phyloP scores from a whole-genome alignment of 2,888 invertebrate species.

The Rambutsinella grinnellia region DNA sequence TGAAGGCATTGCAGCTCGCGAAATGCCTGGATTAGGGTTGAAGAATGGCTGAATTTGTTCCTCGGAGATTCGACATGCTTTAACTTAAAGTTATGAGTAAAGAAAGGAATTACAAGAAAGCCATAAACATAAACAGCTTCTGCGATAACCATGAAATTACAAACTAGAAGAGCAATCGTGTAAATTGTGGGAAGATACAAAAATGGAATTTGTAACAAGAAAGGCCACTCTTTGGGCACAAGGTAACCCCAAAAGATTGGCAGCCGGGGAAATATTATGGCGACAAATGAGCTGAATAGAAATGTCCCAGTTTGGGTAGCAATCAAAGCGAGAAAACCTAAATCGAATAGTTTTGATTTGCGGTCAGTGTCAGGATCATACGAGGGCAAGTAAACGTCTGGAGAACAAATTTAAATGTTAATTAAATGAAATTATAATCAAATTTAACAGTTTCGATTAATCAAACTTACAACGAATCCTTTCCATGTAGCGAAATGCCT shows the following conservation, averaged over 20 bases:
- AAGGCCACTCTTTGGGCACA: not conserved
- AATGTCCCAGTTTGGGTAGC: not conserved
- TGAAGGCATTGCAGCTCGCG: constrained; percentile 1
- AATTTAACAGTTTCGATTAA: no score
- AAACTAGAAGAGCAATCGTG: not conserved
- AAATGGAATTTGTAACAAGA: not conserved
- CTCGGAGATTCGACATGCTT: not conserved
- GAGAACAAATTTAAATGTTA: no score
- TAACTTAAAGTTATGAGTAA: not conserved
- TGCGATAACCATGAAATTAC: not conserved
- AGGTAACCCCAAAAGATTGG: not conserved
- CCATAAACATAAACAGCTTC: not conserved
- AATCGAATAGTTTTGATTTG: no score
- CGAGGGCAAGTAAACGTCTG: no score
- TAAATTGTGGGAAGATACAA: not conserved
- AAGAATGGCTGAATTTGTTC: no score
- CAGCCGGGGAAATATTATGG: not conserved
- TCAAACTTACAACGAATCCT: no score
- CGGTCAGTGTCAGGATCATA: no score
- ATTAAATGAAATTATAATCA: no score
- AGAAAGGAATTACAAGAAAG: not conserved
- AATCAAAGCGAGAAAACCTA: no score
- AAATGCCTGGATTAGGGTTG: not conserved
- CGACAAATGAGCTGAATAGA: not conserved
- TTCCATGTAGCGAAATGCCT: no score